Conservation (phyloP, 2,888 invertebrate species). For the Idaea straminata region DNA sequence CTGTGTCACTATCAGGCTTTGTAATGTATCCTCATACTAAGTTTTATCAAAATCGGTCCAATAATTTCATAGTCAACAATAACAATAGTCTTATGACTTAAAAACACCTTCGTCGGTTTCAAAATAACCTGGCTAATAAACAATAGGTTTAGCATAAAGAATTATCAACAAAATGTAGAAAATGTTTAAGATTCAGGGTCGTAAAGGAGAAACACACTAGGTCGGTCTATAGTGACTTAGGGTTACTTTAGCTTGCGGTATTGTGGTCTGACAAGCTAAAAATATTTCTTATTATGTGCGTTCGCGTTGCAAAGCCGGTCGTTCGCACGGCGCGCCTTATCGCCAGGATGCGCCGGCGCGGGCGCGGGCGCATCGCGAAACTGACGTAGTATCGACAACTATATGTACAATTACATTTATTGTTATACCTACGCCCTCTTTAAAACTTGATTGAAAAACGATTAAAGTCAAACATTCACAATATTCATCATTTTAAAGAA, state of each 20-base stretch:
- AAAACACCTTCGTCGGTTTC: no score
- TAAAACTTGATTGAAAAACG: conserved; percentile 36
- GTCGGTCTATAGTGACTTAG: conserved; percentile 17
- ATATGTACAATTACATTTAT: not conserved
- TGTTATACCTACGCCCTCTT: conserved; percentile 20
- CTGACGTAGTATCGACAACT: conserved; percentile 14
- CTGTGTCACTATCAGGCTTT: no score
- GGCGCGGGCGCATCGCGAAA: conserved; percentile 21
- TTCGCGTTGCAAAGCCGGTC: conserved; percentile 36
- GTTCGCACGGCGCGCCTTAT: conserved; percentile 41
- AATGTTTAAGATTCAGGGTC: not conserved
- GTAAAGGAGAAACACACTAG: conserved; percentile 3
- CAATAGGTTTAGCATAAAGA: no score
- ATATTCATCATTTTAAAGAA: no score
- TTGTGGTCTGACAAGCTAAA: conserved; percentile 23
- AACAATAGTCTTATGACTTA: no score
- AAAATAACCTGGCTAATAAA: no score
- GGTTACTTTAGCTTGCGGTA: conserved; percentile 17
- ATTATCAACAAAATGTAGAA: not conserved
- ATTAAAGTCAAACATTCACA: not conserved
- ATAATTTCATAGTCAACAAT: no score
- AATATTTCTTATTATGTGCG: conserved; percentile 23
- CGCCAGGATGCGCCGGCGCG: conserved; percentile 37
- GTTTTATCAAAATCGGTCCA: no score
- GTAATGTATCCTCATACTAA: no score